These are phyloP conservation scores for Rhagium mordax DNA, from an alignment of 2,888 invertebrate genomes.

Conservation along the genomic window DNA sequence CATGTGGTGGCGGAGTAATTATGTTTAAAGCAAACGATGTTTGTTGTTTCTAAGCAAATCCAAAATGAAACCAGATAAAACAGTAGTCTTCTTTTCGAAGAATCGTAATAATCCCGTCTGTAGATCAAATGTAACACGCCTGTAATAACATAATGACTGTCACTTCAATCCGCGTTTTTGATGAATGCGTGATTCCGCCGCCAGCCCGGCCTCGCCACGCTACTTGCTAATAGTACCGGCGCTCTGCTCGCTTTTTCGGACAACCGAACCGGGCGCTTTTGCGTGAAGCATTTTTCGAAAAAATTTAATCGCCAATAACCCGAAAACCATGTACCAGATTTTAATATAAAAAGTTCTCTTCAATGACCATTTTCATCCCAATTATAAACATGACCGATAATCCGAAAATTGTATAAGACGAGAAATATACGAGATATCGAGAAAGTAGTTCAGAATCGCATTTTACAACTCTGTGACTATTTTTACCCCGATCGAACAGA, in stretches of 20 bases:
- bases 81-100: conserved; percentile 60
- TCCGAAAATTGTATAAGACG: too few species aligned
- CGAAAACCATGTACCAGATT: too few species aligned
- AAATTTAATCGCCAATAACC: too few species aligned
- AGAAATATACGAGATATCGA: too few species aligned
- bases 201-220: conserved; percentile 25
- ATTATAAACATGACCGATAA: too few species aligned
- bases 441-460: too few species aligned
- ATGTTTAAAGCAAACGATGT: conserved; percentile 63
- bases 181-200: conserved; percentile 59
- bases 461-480: too few species aligned
- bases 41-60: conserved; percentile 67
- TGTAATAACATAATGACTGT: conserved; percentile 69
- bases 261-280: too few species aligned
- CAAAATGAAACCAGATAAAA: conserved; percentile 64
- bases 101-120: conserved; percentile 62
- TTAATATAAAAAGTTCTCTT: too few species aligned
- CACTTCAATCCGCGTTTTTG: conserved; percentile 66
- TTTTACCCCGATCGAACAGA: too few species aligned
- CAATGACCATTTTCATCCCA: too few species aligned
- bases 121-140: conserved; percentile 68
- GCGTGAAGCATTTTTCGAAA: too few species aligned
- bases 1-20: conserved; percentile 64
- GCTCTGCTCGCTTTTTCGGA: not conserved
- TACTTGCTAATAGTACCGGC: conserved; percentile 8